These are phyloP conservation scores for Thoracochromis brauschi DNA, from an alignment of 2,113 vertebrate species.

Conservation along the genomic window DNA sequence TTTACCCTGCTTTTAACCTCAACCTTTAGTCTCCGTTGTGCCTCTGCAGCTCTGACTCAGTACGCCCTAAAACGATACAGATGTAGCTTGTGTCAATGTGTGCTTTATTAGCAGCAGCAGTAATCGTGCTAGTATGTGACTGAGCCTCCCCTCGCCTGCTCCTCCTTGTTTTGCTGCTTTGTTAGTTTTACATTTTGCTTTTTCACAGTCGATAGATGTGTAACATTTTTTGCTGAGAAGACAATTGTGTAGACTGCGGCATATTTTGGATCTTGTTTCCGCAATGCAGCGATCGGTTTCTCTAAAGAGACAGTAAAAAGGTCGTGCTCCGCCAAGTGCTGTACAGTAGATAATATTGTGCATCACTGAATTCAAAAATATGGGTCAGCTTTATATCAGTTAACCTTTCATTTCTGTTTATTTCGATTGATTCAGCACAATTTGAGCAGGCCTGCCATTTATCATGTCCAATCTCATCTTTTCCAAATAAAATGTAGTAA, in stretches of 20 bases:
- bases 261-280: not conserved
- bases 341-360: not conserved
- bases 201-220: not conserved
- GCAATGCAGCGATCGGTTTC: not conserved
- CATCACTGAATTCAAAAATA: not conserved
- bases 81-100: not conserved
- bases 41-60: not conserved
- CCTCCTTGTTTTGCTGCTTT: constrained; percentile 41
- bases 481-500: not conserved
- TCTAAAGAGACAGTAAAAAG: not conserved
- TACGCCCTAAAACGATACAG: not conserved
- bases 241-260: not conserved
- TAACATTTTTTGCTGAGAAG: not conserved
- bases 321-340: not conserved
- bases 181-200: constrained; percentile 14
- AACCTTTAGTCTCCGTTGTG: not conserved
- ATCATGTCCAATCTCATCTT: not conserved
- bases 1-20: not conserved
- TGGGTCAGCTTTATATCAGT: not conserved
- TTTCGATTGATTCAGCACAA: not conserved
- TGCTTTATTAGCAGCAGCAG: constrained; percentile 23
- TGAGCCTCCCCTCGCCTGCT: constrained; percentile 14
- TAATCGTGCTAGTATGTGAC: constrained; percentile 19
- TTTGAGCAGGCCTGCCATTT: not conserved
- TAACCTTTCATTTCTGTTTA: not conserved